Evolutionary conservation across 2,113 vertebrate genomes (phyloP), one percentile per base, ranked within the genome.

Genomic region (Orcinus orca): DNA sequence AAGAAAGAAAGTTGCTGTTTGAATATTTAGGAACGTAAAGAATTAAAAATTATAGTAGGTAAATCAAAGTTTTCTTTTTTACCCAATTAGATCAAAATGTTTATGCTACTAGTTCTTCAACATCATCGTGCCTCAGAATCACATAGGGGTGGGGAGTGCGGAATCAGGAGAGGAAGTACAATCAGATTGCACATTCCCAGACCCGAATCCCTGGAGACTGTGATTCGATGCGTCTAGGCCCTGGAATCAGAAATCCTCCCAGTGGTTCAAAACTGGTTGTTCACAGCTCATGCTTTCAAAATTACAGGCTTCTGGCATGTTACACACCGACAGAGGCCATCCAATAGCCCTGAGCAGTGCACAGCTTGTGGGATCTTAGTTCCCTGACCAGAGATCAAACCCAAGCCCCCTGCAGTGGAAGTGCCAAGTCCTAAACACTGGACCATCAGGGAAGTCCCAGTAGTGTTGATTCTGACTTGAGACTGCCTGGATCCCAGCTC

Each of bases 21-120:
- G 87, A 87, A 76, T 82, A n/a, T 93, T 73, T 70, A 67, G 13
- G 90, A 89, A 55, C n/a, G 83, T 4, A 84, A 91, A 68, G 8
- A 60, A 33, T 83, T 60, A 36, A 67, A 86, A 44, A 73, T 36
- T 47, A 20, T n/a, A 68, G 55, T 29, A 82, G 15, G 4, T 31
- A 70, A 94, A 47, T 84, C 29, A 77, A 84, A 63, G 41, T 17
- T 10, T 36, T 85, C 55, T 38, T 67, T 88, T 60, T 44, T 23
- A 65, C 29, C 26, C 63, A 82, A 3, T 41, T 29, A 82, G 18
- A 17, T 83, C 53, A 73, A 87, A 71, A 77, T 77, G 5, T 26
- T 60, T 38, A 6, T 26, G 12, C 21, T 50, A 10, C 20, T 38
- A 36, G 47, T 10, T 74, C n/a, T 82, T 63, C 17, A 11, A 21